A percentile compares a stretch with the other conserved stretches of the same genome.
phyloP scores from a whole-genome alignment of 2,888 invertebrate species.

The Biston betularia region DNA sequence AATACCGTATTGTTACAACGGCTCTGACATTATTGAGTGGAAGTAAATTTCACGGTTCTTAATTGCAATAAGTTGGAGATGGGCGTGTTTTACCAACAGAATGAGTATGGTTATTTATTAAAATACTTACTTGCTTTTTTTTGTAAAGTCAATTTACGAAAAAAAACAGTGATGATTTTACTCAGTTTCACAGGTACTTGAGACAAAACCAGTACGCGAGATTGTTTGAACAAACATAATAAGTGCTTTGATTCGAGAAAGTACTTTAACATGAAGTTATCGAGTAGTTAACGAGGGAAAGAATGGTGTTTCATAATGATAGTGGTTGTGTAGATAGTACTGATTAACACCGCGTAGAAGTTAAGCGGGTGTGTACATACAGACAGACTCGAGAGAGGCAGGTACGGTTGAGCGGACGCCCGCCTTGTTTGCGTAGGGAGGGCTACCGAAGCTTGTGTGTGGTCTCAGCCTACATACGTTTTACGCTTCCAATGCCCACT shows the following conservation, averaged over 20 bases:
- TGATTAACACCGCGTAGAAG: constrained; percentile 71
- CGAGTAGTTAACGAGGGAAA: constrained; percentile 74
- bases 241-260: constrained; percentile 62
- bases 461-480: constrained; percentile 63
- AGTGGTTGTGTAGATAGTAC: constrained; percentile 75
- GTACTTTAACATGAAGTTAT: constrained; percentile 64
- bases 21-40: constrained; percentile 70
- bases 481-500: constrained; percentile 46
- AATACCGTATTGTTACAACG: constrained; percentile 78
- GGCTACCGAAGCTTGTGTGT: constrained; percentile 71
- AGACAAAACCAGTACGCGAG: constrained; percentile 36
- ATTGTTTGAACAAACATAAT: constrained; percentile 55
- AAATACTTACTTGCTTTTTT: neutral
- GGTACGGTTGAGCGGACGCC: constrained; percentile 65
- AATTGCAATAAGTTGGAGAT: constrained; percentile 65
- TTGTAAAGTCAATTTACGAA: neutral
- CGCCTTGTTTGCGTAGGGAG: constrained; percentile 74
- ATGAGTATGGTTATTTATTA: constrained; percentile 40
- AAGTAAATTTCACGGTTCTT: constrained; percentile 79
- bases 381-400: constrained; percentile 61
- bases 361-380: constrained; percentile 71
- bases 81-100: constrained; percentile 66
- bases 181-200: constrained; percentile 1
- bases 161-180: neutral
- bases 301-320: constrained; percentile 79